phyloP scores from a whole-genome alignment of 2,888 invertebrate species.

The Meta bourneti region DNA sequence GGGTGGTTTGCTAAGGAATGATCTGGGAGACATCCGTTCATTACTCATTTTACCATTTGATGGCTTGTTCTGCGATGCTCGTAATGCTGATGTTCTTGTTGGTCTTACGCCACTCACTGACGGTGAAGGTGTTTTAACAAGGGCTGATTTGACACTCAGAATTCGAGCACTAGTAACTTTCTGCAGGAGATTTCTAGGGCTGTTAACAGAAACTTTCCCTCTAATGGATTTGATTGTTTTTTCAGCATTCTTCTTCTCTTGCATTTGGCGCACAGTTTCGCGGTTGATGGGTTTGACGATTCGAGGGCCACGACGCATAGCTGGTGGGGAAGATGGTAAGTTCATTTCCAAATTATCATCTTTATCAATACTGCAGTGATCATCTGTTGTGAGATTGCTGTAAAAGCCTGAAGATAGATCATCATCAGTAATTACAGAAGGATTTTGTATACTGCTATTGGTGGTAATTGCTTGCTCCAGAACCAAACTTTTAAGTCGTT shows the following conservation, averaged over 20 bases:
- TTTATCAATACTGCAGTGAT: slow-evolving; percentile 83
- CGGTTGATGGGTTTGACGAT: slow-evolving; percentile 82
- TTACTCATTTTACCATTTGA: slow-evolving; percentile 21
- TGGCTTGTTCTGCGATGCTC: slow-evolving; percentile 75
- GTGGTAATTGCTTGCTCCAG: slow-evolving; percentile 27
- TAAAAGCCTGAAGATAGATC: slow-evolving; percentile 47
- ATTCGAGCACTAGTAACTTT: slow-evolving; percentile 61
- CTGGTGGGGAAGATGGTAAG: slow-evolving; percentile 26
- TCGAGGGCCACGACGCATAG: slow-evolving; percentile 80
- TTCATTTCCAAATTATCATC: slow-evolving; percentile 80
- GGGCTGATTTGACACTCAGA: slow-evolving; percentile 31
- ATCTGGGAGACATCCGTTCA: slow-evolving; percentile 64
- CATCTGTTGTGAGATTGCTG: slow-evolving; percentile 36
- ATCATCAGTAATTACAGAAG: slow-evolving; percentile 37
- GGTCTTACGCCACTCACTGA: slow-evolving; percentile 72
- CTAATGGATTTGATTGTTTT: slow-evolving; percentile 62
- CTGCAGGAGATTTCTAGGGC: slow-evolving; percentile 52
- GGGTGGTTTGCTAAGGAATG: slow-evolving; percentile 74
- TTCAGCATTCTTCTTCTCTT: slow-evolving; percentile 74
- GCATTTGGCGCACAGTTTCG: slow-evolving; percentile 75
- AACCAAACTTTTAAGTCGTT: slow-evolving; percentile 57
- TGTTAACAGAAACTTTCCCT: slow-evolving; percentile 57
- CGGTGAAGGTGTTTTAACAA: slow-evolving; percentile 55
- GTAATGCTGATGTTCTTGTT: slow-evolving; percentile 75
- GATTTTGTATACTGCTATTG: slow-evolving; percentile 31